Conservation (phyloP, 2,113 vertebrate genomes). For the Cheilinus undulatus region DNA sequence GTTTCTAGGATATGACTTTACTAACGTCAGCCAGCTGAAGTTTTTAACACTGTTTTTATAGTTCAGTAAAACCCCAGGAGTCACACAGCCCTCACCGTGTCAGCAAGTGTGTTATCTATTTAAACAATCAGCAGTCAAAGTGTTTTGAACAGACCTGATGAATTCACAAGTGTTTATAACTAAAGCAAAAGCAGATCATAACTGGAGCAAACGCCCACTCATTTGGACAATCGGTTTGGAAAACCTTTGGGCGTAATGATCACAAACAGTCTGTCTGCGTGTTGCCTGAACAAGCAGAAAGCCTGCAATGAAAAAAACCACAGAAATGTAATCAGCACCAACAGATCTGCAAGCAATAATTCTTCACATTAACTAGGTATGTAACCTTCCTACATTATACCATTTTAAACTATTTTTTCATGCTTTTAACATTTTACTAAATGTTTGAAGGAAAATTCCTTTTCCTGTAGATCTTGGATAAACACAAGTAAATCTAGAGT, state of each 20-base stretch:
- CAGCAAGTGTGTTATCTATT: not conserved
- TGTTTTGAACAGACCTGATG: not conserved
- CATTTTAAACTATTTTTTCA: too few species aligned
- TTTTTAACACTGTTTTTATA: too few species aligned
- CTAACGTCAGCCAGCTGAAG: not conserved
- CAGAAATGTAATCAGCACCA: not conserved
- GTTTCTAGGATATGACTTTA: too few species aligned
- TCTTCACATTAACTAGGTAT: not conserved
- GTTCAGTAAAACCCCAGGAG: not conserved
- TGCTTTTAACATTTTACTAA: too few species aligned
- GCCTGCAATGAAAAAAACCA: not conserved
- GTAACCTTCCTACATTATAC: too few species aligned
- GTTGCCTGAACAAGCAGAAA: slow-evolving; percentile 38
- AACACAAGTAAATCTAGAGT: too few species aligned
- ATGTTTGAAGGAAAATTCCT: too few species aligned
- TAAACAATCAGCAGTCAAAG: not conserved
- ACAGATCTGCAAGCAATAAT: not conserved
- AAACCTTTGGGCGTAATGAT: slow-evolving; percentile 4
- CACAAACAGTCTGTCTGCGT: not conserved
- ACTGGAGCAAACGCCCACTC: slow-evolving; percentile 8
- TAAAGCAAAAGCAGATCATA: not conserved
- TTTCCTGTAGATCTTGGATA: too few species aligned
- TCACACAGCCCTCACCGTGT: not conserved
- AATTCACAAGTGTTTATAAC: not conserved
- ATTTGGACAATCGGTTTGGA: not conserved